Evolutionary conservation across 2,888 invertebrate genomes (phyloP).

Genomic region (Zygogramma bicolorata): DNA sequence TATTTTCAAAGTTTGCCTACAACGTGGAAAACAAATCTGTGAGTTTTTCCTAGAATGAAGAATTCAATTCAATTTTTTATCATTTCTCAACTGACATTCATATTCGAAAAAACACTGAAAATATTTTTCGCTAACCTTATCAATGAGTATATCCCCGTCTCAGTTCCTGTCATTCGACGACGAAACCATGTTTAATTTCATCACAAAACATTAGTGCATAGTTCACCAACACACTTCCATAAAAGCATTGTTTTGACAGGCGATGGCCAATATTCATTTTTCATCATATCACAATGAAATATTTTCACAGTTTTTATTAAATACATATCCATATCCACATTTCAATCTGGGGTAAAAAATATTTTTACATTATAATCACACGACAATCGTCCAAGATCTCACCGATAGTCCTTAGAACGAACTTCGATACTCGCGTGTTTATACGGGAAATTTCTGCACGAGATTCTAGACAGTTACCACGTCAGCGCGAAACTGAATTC

Average conservation of each 20-base stretch:
- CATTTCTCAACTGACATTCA: neutral
- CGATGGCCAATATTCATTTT: neutral
- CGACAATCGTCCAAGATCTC: neutral
- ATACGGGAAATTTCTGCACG: constrained; percentile 20
- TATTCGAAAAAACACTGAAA: neutral
- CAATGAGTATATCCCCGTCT: too few relatives aligned
- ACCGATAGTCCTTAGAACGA: neutral
- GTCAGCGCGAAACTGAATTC: constrained; percentile 47
- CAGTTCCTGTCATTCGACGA: neutral
- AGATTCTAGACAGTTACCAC: constrained; percentile 29
- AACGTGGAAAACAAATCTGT: too few relatives aligned
- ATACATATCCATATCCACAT: neutral
- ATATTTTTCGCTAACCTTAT: neutral
- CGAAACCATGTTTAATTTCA: neutral
- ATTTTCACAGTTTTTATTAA: neutral
- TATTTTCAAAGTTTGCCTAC: too few relatives aligned
- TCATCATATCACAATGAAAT: neutral
- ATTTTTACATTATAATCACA: neutral
- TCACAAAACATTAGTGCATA: neutral
- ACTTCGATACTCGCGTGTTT: constrained; percentile 29
- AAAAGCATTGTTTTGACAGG: neutral
- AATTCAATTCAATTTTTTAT: neutral
- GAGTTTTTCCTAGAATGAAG: too few relatives aligned
- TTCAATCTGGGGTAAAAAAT: neutral
- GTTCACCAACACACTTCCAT: neutral